phyloP scores from a whole-genome alignment of 2,797 vertebrate genomes.

The Trematomus bernacchii region DNA sequence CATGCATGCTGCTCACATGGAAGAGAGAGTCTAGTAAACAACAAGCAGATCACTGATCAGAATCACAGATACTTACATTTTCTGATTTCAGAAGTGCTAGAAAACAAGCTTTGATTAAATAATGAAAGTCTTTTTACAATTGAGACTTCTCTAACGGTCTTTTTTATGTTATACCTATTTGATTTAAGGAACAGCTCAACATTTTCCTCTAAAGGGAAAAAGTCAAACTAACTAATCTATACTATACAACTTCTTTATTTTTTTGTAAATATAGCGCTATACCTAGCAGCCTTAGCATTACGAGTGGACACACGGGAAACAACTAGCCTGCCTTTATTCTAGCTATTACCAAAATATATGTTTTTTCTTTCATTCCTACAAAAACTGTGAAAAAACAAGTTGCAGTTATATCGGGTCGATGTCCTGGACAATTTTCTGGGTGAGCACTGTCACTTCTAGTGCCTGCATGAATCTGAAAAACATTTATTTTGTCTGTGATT shows the following conservation, averaged over 20 bases:
- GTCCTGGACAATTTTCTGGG: too few relatives aligned
- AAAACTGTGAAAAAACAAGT: background rate
- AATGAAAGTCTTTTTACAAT: background rate
- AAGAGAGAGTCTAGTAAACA: conserved; percentile 3
- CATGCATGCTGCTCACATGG: conserved; percentile 1
- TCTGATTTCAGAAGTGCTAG: background rate
- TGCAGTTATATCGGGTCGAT: too few relatives aligned
- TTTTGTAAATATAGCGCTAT: background rate
- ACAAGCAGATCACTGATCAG: conserved; percentile 3
- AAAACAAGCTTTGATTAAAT: background rate
- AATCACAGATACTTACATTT: too few relatives aligned
- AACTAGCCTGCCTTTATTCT: background rate
- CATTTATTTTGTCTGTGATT: too few relatives aligned
- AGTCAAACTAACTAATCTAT: background rate
- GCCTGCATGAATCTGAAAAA: too few relatives aligned
- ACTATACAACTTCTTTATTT: too few relatives aligned
- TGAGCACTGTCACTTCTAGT: too few relatives aligned
- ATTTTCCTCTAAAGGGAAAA: background rate
- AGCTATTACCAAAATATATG: background rate
- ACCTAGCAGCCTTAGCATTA: background rate
- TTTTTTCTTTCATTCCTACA: background rate
- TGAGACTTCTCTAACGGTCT: background rate
- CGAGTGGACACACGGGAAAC: background rate
- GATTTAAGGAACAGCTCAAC: background rate
- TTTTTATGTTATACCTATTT: background rate